These are phyloP conservation scores for Conus ventricosus DNA, from an alignment of 1,140 invertebrate genomes.

Conservation along the genomic window DNA sequence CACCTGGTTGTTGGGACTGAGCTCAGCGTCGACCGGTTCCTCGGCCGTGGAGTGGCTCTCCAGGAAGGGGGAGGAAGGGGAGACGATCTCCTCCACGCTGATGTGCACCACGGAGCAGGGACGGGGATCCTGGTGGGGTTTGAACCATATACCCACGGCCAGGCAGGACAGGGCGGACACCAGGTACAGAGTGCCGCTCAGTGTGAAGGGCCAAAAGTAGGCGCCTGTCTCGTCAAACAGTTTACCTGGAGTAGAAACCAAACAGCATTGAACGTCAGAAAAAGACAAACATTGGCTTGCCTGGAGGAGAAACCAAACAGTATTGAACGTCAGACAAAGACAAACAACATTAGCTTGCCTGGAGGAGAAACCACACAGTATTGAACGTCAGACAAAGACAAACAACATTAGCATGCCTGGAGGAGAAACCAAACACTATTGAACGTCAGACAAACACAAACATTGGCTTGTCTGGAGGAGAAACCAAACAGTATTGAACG, in stretches of 20 bases:
- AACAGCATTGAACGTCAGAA: not conserved
- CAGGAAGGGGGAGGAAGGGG: too few relatives aligned
- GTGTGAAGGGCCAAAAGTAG: conserved; percentile 51
- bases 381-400: not conserved
- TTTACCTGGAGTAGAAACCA: conserved; percentile 44
- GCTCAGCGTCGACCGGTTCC: too few relatives aligned
- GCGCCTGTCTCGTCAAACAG: conserved; percentile 47
- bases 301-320: not conserved
- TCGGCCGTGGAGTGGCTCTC: too few relatives aligned
- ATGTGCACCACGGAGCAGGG: not conserved
- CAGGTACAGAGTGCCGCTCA: conserved; percentile 50
- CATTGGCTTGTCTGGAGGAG: conserved; percentile 51
- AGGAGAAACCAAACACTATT: too few relatives aligned
- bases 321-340: too few relatives aligned
- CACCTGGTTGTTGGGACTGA: too few relatives aligned
- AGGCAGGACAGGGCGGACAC: conserved; percentile 43
- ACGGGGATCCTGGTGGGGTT: not conserved
- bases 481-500: not conserved
- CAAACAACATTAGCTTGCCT: conserved; percentile 44
- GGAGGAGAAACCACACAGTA: conserved; percentile 9
- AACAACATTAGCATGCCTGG: not conserved
- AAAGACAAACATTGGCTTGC: not conserved
- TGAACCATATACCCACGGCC: conserved; percentile 21
- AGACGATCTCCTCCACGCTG: not conserved
- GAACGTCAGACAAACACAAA: too few relatives aligned